These are phyloP conservation scores for Lagorchestes hirsutus DNA, from an alignment of 2,797 vertebrate genomes.

Conservation along the genomic window DNA sequence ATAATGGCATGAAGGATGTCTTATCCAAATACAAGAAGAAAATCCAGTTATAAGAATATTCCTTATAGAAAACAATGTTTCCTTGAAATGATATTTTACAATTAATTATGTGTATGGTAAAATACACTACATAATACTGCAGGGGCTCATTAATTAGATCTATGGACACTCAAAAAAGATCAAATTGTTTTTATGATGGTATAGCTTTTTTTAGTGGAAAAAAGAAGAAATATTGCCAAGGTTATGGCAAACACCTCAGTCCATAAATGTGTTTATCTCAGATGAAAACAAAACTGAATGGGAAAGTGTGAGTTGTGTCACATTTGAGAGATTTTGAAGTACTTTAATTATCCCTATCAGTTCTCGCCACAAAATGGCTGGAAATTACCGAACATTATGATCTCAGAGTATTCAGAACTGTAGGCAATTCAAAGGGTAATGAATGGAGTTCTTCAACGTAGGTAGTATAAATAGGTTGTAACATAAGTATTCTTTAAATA, in stretches of 20 bases:
- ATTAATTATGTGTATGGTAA: neutral
- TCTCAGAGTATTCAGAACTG: neutral
- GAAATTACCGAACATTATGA: neutral
- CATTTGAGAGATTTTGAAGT: neutral
- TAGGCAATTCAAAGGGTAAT: neutral
- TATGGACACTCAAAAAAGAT: neutral
- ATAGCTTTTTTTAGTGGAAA: neutral
- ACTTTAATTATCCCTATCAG: neutral
- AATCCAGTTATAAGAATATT: neutral
- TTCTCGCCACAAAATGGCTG: neutral
- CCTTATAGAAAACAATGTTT: neutral
- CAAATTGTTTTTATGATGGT: neutral
- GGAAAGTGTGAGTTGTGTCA: neutral
- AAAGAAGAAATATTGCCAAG: neutral
- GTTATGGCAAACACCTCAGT: neutral
- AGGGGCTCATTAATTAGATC: neutral
- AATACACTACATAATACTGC: neutral
- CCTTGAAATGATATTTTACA: neutral
- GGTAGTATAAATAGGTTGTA: neutral
- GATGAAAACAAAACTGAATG: neutral
- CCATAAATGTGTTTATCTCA: neutral
- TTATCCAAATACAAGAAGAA: neutral
- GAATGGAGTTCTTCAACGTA: neutral
- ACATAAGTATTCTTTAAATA: neutral
- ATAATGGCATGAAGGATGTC: neutral